phyloP scores from a whole-genome alignment of 2,888 invertebrate species.

The Eurois occulta region DNA sequence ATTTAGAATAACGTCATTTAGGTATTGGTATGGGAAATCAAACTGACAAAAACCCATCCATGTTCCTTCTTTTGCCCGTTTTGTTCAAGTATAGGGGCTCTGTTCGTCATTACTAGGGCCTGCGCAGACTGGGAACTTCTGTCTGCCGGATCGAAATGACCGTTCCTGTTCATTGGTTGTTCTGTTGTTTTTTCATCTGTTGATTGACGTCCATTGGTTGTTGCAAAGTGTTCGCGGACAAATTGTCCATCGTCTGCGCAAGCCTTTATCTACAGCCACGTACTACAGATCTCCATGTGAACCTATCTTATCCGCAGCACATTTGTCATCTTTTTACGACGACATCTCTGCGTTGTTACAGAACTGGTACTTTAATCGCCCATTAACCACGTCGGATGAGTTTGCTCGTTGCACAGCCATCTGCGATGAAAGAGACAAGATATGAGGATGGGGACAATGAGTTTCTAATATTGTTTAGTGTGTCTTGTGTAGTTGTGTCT shows the following conservation, averaged over 20 bases:
- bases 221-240: too few species aligned
- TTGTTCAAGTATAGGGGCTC: too few species aligned
- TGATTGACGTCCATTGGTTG: too few species aligned
- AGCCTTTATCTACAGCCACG: constrained; percentile 5
- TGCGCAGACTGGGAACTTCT: too few species aligned
- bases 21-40: too few species aligned
- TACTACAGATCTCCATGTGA: constrained; percentile 12
- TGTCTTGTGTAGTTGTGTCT: not conserved
- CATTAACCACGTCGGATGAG: constrained; percentile 52
- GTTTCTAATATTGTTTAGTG: constrained; percentile 31
- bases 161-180: too few species aligned
- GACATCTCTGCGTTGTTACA: constrained; percentile 49
- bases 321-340: constrained; percentile 62
- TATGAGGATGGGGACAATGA: constrained; percentile 22
- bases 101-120: too few species aligned
- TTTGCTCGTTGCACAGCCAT: constrained; percentile 32
- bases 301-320: constrained; percentile 31
- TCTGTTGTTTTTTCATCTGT: too few species aligned
- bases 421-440: constrained; percentile 33
- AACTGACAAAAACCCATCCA: too few species aligned
- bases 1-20: not conserved
- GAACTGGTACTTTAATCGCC: constrained; percentile 54
- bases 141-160: too few species aligned
- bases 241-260: too few species aligned
- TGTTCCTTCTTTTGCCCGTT: too few species aligned